These are phyloP conservation scores for Scotopteryx bipunctaria DNA, from an alignment of 2,888 invertebrate genomes.

Conservation along the genomic window DNA sequence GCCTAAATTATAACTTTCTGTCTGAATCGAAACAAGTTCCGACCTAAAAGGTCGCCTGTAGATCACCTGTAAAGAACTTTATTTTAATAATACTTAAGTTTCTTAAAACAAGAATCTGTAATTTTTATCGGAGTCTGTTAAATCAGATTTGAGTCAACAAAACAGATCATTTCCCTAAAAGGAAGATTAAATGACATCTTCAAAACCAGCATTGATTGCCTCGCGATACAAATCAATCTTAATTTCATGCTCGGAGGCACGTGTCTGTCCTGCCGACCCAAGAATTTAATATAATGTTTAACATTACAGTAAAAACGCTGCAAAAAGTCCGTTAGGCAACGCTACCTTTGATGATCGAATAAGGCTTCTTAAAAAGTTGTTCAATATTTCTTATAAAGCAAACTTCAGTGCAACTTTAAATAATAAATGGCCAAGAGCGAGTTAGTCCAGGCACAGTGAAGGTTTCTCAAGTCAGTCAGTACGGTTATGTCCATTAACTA, in stretches of 20 bases:
- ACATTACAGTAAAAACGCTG: constrained; percentile 58
- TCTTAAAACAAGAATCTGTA: no score
- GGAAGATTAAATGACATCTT: constrained; percentile 3
- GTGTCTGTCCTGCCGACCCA: constrained; percentile 41
- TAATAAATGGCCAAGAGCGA: background rate
- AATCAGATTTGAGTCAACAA: background rate
- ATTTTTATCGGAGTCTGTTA: no score
- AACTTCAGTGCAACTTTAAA: background rate
- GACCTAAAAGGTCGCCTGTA: no score
- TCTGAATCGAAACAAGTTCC: no score
- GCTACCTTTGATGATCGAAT: constrained; percentile 7
- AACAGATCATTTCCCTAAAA: background rate
- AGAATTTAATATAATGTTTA: constrained; percentile 52
- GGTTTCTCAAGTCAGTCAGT: no score
- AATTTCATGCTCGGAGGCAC: constrained; percentile 54
- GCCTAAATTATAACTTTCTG: no score
- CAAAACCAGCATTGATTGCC: constrained; percentile 40
- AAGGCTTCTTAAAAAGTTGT: constrained; percentile 8
- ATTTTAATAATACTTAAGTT: no score
- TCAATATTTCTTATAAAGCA: background rate
- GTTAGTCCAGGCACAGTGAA: no score
- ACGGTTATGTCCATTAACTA: no score
- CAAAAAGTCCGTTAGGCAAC: constrained; percentile 28
- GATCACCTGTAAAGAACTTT: no score
- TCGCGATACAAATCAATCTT: constrained; percentile 57